A percentile compares a stretch with the other conserved stretches of the same genome.
Evolutionary conservation across 2,888 invertebrate genomes (phyloP).

Genomic region (Lasioglossum zephyrum): DNA sequence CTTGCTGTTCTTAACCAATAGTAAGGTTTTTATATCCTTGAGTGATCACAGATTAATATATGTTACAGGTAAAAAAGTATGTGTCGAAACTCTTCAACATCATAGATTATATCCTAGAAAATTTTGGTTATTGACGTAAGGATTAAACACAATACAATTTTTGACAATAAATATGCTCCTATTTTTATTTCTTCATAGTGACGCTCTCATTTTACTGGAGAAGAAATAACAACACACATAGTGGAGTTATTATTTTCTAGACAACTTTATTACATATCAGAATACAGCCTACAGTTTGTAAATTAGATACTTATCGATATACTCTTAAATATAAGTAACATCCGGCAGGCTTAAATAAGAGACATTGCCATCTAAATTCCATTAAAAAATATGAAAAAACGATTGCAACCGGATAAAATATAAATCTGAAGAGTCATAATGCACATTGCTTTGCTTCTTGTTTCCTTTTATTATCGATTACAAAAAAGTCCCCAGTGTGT

Average conservation of each 20-base stretch:
- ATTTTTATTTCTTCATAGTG: neutral
- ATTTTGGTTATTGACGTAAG: neutral
- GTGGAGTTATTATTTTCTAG: conserved; percentile 75
- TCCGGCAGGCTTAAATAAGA: conserved; percentile 79
- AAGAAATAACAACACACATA: neutral
- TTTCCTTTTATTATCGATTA: conserved; percentile 68
- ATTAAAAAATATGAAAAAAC: conserved; percentile 79
- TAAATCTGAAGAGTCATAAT: conserved; percentile 74
- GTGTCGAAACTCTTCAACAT: neutral
- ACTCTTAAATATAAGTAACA: conserved; percentile 82
- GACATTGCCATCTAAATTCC: conserved; percentile 74
- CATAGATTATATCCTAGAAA: neutral
- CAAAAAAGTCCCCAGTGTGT: conserved; percentile 68
- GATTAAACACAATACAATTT: neutral
- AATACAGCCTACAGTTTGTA: conserved; percentile 82
- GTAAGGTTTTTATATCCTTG: neutral
- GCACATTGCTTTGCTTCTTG: conserved; percentile 65
- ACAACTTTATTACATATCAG: conserved; percentile 83
- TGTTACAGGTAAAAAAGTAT: neutral
- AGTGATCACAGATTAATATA: neutral
- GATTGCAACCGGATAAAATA: conserved; percentile 75
- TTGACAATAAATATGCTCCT: neutral
- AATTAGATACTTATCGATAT: conserved; percentile 80
- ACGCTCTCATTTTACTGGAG: neutral
- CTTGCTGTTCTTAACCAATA: neutral